These are phyloP conservation scores for Plagodis pulveraria DNA, from an alignment of 2,888 invertebrate species.

Conservation along the genomic window DNA sequence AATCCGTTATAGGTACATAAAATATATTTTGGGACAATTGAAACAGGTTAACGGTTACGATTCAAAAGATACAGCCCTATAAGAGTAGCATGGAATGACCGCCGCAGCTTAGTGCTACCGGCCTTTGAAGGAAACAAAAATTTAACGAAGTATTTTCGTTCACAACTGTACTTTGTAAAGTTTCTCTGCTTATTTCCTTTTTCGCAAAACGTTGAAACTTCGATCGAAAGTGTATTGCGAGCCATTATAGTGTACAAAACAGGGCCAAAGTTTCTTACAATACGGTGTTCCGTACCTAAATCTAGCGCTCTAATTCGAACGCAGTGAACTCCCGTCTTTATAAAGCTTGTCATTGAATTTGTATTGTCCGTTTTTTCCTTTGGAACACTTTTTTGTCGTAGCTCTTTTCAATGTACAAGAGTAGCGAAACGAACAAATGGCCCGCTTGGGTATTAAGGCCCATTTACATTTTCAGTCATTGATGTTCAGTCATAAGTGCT, in stretches of 20 bases:
- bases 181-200: slow-evolving; percentile 27
- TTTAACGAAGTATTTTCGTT: slow-evolving; percentile 14
- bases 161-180: slow-evolving; percentile 18
- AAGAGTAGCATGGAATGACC: no score
- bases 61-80: no score
- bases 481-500: no score
- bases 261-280: neutral
- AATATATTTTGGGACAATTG: no score
- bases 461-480: no score
- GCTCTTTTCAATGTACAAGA: no score
- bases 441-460: no score
- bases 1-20: no score
- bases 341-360: slow-evolving; percentile 1
- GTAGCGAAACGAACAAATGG: no score
- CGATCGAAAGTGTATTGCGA: slow-evolving; percentile 24
- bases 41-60: no score
- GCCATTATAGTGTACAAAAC: slow-evolving; percentile 10
- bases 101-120: neutral
- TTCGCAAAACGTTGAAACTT: slow-evolving; percentile 29
- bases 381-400: neutral
- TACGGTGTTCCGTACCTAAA: slow-evolving; percentile 3
- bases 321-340: slow-evolving; percentile 3
- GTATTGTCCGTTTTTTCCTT: neutral
- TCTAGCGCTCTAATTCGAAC: neutral
- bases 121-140: neutral